A percentile compares a stretch with the other conserved stretches of the same genome.
Evolutionary conservation across 2,888 invertebrate genomes (phyloP).

Genomic region (Aquatica leii): DNA sequence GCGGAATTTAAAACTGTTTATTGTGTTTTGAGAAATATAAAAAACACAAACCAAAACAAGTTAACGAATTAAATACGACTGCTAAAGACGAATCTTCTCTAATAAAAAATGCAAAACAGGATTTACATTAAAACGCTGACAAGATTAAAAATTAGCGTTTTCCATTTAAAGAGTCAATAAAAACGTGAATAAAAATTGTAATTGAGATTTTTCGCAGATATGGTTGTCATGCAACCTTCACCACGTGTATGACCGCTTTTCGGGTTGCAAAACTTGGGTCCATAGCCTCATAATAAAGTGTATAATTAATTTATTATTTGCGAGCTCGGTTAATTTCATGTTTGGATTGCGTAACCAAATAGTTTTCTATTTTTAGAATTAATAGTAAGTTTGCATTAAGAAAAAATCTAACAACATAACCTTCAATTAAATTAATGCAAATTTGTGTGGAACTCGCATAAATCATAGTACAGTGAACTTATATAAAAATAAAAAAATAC

Average conservation of each 20-base stretch:
- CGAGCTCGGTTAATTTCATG: slow-evolving; percentile 43
- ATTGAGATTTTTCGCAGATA: slow-evolving; percentile 4
- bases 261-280: slow-evolving; percentile 46
- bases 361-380: slow-evolving; percentile 29
- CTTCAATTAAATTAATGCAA: background rate
- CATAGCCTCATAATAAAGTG: slow-evolving; percentile 22
- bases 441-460: background rate
- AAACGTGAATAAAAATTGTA: too few relatives aligned
- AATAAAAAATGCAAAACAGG: too few relatives aligned
- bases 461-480: background rate
- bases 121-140: too few relatives aligned
- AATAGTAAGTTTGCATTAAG: slow-evolving; percentile 37
- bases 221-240: slow-evolving; percentile 25
- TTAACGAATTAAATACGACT: too few relatives aligned
- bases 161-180: too few relatives aligned
- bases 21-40: too few relatives aligned
- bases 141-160: too few relatives aligned
- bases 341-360: slow-evolving; percentile 23
- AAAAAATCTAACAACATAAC: slow-evolving; percentile 18
- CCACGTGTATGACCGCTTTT: slow-evolving; percentile 49
- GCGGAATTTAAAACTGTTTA: slow-evolving; percentile 7
- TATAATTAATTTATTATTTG: slow-evolving; percentile 42
- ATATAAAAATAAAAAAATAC: too few relatives aligned
- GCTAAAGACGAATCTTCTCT: too few relatives aligned
- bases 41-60: too few relatives aligned